Base-by-base conservation (phyloP, 2,888 invertebrate genomes). In the Brachynemurus nebulosus region DNA sequence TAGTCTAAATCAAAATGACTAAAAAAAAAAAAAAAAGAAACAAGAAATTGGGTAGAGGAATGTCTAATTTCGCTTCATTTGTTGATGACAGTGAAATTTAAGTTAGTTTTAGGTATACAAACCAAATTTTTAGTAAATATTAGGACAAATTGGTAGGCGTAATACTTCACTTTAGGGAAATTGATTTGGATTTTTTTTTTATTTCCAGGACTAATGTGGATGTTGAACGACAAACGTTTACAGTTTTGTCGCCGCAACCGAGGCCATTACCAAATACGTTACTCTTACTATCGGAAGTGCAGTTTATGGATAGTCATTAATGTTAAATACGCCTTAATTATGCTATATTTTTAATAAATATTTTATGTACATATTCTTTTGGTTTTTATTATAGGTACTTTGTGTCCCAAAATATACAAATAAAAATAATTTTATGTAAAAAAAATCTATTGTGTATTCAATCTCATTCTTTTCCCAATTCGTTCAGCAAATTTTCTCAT, bases 291-390 rank as follows among this genome's bases (percentile, higher is more conserved):
- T 92, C 93, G 0, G 93, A 96, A 52, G 68, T 95, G 50, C 91
- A 91, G 60, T 96, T 92, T 63, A 90, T 95, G 86, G 96, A 96
- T 63, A 85, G 81, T 56, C 86, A 88, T 62, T 86, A 68, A 67
- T 41, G 42, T 36, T 19, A 11, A 44, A 37, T 25, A 6, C 9
- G 33, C 9, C 4, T 33, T 16, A n/a, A n/a, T n/a, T n/a, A n/a
- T n/a, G n/a, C n/a, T n/a, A n/a, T n/a, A n/a, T n/a, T n/a, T n/a
- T n/a, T n/a, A n/a, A n/a, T n/a, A n/a, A n/a, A n/a, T n/a, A n/a
- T n/a, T n/a, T n/a, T n/a, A n/a, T n/a, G n/a, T n/a, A n/a, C n/a
- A n/a, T n/a, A n/a, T n/a, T n/a, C n/a, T n/a, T n/a, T n/a, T n/a
- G n/a, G n/a, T n/a, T n/a, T n/a, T n/a, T n/a, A n/a, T n/a, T n/a